A percentile compares a stretch with the other conserved stretches of the same genome.
Conservation (phyloP, 2,888 invertebrate species). For the Lottia scabra region DNA sequence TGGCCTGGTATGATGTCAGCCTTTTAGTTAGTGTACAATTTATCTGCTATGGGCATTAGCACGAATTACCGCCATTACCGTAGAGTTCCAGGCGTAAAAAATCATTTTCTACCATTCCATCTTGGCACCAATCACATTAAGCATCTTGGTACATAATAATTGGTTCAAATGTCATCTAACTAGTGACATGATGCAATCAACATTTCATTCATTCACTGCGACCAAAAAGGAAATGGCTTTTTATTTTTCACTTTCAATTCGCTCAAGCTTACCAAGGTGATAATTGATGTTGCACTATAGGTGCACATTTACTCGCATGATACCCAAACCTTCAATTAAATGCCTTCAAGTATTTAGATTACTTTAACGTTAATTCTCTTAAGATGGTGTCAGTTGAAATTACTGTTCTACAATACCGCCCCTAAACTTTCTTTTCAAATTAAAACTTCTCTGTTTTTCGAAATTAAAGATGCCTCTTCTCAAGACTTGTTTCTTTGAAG, state of each 20-base stretch:
- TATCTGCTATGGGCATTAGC: not conserved
- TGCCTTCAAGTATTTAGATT: not conserved
- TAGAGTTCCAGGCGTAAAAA: not conserved
- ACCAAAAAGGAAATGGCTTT: not conserved
- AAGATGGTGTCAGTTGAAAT: no score
- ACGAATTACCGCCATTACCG: not conserved
- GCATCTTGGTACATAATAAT: not conserved
- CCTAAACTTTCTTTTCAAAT: no score
- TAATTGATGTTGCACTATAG: conserved; percentile 1
- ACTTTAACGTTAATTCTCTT: no score
- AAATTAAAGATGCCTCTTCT: no score
- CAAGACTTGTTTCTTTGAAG: no score
- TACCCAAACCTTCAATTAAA: not conserved
- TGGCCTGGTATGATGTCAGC: no score
- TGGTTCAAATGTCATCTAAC: not conserved
- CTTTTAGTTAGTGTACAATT: no score
- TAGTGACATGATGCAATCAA: not conserved
- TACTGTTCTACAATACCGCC: no score
- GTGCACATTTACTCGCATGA: not conserved
- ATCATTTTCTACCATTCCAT: not conserved
- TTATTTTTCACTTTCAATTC: not conserved
- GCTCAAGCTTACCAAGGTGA: not conserved
- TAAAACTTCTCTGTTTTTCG: no score
- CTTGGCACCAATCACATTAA: not conserved
- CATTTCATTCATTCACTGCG: not conserved